Percentiles rank a stretch among this genome's conserved stretches.
Conservation (phyloP, 2,797 vertebrate species). For the Eidolon dupreanum region DNA sequence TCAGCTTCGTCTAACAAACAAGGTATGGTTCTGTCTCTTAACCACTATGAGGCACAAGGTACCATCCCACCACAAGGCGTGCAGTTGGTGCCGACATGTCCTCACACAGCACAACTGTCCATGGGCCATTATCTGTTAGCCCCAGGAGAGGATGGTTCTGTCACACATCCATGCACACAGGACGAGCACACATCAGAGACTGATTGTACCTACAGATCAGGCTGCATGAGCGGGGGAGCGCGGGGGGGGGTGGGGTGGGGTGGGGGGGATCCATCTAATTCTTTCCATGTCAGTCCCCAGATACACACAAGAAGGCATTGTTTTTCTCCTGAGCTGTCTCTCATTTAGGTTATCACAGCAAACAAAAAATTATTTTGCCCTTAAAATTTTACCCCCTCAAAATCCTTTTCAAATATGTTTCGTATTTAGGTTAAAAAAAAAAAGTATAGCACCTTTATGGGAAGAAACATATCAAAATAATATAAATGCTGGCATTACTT, state of each 20-base stretch:
- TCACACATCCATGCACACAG: background rate
- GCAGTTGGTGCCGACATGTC: accelerated
- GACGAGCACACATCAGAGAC: no score
- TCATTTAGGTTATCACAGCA: background rate
- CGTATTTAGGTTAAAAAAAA: background rate
- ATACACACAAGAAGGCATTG: background rate
- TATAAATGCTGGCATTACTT: background rate
- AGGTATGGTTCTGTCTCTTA: background rate
- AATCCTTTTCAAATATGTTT: background rate
- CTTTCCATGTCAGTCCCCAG: background rate
- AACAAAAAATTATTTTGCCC: background rate
- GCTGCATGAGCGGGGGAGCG: accelerated
- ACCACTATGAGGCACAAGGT: no score
- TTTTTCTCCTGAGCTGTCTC: background rate
- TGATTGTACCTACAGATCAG: background rate
- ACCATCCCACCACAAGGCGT: background rate
- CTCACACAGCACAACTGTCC: background rate
- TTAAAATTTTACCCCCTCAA: background rate
- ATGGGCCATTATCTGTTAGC: accelerated
- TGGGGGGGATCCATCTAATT: no score
- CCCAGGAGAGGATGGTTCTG: no score
- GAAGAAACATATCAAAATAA: background rate
- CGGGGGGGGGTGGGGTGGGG: no score
- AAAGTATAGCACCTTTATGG: background rate
- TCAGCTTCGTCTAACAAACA: background rate